Conservation (phyloP, 2,888 invertebrate genomes). For the Macropis europaea region DNA sequence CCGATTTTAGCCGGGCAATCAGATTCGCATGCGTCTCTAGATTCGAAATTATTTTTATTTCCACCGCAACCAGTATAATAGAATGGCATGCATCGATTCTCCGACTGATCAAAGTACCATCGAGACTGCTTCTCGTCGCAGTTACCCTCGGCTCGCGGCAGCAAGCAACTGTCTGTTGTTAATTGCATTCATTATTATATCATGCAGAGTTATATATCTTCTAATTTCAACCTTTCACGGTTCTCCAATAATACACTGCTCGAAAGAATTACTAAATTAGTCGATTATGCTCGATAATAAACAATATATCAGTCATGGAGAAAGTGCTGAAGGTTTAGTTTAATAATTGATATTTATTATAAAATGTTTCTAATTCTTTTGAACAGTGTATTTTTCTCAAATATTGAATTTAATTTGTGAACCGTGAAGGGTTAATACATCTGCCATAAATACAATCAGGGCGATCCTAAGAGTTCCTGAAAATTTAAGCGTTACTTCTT, state of each 20-base stretch:
- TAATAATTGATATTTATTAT: too few species aligned
- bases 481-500: constrained; percentile 16
- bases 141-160: constrained; percentile 88
- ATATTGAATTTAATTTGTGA: not conserved
- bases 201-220: constrained; percentile 73
- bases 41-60: constrained; percentile 92
- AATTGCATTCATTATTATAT: constrained; percentile 70
- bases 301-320: not conserved
- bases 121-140: constrained; percentile 88
- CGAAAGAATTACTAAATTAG: not conserved
- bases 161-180: constrained; percentile 89
- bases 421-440: not conserved
- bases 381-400: not conserved
- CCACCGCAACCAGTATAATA: constrained; percentile 96
- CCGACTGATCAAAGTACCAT: constrained; percentile 92
- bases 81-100: constrained; percentile 95
- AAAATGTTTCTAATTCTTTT: too few species aligned
- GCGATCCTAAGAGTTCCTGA: not conserved
- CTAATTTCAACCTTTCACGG: not conserved
- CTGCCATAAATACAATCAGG: not conserved
- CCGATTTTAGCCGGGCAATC: constrained; percentile 90
- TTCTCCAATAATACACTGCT: not conserved
- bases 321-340: too few species aligned
- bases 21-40: constrained; percentile 86
- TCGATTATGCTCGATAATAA: too few species aligned